Evolutionary conservation across 1,140 invertebrate species (phyloP), one percentile per base, ranked within the genome.

Genomic region (Elymnias hypermnestra): DNA sequence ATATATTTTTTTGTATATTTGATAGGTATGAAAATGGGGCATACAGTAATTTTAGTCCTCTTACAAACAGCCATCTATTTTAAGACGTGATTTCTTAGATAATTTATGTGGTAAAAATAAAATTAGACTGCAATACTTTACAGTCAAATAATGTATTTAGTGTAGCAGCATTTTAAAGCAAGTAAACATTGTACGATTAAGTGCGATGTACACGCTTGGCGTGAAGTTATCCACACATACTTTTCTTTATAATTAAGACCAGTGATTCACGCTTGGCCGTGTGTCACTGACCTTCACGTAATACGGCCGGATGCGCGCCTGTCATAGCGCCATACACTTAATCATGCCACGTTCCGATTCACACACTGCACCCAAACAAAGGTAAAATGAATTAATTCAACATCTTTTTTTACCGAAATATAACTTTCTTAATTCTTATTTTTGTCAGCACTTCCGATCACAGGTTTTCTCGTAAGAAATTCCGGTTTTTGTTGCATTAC

Each of bases 221-320:
- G 29, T 6, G 29, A 33, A 15, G 29, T 12, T 12, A 12, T 12
- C 26, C 8, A 33, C 25, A 9, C 25, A 26, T 14, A 14, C 29
- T 33, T 33, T 33, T 33, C 29, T 33, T 33, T 15, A 14, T 64
- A 69, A 72, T 72, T 74, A 74, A 66, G 53, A 58, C 55, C 57
- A 48, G 58, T 74, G 69, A 77, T 63, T 77, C 73, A 74, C 56
- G 60, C 49, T 45, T 54, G 33, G 40, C 40, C 50, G 50, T 53
- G 63, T 70, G 77, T 82, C 72, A 78, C 51, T 78, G 77, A 82
- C 77, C 74, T 82, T 76, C 69, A 62, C 59, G 53, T 65, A 67
- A 63, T 68, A 67, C 59, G 51, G 43, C 57, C 74, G 74, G 72
- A 77, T 77, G 65, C 53, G 42, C 53, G 59, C 52, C 58, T 69